Conservation (phyloP, 2,113 vertebrate species). For the Lophochroa leadbeateri region DNA sequence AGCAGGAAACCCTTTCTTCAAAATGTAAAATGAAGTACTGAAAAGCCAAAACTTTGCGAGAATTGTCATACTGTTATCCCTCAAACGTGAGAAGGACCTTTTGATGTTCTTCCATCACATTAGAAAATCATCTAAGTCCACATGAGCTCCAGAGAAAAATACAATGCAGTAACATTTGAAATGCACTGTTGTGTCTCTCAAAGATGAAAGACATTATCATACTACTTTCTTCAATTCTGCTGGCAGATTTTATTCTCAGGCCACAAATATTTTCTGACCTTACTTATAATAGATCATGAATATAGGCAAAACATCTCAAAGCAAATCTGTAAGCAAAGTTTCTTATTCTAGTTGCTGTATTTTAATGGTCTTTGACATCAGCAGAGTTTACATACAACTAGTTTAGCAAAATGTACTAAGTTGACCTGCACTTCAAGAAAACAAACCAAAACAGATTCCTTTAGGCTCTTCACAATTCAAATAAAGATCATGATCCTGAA, state of each 20-base stretch:
- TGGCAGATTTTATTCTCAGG: not conserved
- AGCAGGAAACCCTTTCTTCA: slow-evolving; percentile 29
- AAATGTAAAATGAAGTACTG: slow-evolving; percentile 2
- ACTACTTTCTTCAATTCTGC: not conserved
- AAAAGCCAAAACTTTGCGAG: slow-evolving; percentile 16
- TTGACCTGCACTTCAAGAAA: not conserved
- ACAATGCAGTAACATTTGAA: not conserved
- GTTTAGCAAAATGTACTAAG: not conserved
- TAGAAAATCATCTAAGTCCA: not conserved
- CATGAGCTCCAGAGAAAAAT: not conserved
- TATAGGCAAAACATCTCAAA: not conserved
- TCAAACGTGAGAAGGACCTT: not conserved
- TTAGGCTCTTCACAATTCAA: not conserved
- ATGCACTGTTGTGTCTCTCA: not conserved
- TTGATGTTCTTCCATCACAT: not conserved
- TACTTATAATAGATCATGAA: not conserved
- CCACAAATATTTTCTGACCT: not conserved
- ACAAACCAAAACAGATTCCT: not conserved
- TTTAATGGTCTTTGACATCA: not conserved
- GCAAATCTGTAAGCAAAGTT: not conserved
- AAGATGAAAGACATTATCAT: not conserved
- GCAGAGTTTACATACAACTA: not conserved
- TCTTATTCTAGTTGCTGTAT: not conserved
- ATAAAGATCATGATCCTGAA: not conserved
- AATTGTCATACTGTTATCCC: not conserved